These are phyloP conservation scores for Chrysochloris asiatica DNA, from an alignment of 2,113 vertebrate genomes.

Conservation along the genomic window DNA sequence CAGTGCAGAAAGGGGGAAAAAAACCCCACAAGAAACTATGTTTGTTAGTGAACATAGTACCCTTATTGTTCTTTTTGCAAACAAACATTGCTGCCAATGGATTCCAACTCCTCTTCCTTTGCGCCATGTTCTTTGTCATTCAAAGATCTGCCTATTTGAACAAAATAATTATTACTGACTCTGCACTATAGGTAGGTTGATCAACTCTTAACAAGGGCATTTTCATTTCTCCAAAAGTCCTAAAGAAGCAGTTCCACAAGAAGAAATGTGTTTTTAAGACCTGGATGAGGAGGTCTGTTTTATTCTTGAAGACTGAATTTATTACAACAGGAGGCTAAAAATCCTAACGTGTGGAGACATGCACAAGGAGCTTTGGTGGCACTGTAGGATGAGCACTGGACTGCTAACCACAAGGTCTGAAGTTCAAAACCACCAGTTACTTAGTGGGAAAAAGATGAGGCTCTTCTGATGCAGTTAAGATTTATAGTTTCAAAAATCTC, in stretches of 20 bases:
- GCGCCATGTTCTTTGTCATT: neutral
- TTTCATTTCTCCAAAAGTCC: constrained; percentile 9
- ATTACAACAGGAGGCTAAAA: neutral
- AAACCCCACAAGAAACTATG: neutral
- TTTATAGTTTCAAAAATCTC: too few species aligned
- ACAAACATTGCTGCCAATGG: constrained; percentile 19
- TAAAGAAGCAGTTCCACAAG: neutral
- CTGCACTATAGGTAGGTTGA: neutral
- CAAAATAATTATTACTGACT: constrained; percentile 27
- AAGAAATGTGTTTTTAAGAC: constrained; percentile 13
- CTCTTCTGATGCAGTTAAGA: too few species aligned
- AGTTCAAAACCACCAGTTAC: too few species aligned
- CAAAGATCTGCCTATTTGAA: constrained; percentile 13
- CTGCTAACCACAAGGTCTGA: too few species aligned
- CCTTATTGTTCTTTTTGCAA: constrained; percentile 32
- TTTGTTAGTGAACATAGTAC: neutral
- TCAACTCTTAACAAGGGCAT: constrained; percentile 31
- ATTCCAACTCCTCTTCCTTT: neutral
- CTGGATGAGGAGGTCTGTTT: neutral
- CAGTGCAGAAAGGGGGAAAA: neutral
- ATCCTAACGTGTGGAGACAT: neutral
- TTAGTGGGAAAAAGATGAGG: too few species aligned
- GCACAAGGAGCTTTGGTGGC: too few species aligned
- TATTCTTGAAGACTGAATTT: neutral
- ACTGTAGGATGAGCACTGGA: too few species aligned